A percentile compares a stretch with the other conserved stretches of the same genome.
These are phyloP conservation scores for Dasyornis broadbenti DNA, from an alignment of 2,113 vertebrate species.

Conservation along the genomic window DNA sequence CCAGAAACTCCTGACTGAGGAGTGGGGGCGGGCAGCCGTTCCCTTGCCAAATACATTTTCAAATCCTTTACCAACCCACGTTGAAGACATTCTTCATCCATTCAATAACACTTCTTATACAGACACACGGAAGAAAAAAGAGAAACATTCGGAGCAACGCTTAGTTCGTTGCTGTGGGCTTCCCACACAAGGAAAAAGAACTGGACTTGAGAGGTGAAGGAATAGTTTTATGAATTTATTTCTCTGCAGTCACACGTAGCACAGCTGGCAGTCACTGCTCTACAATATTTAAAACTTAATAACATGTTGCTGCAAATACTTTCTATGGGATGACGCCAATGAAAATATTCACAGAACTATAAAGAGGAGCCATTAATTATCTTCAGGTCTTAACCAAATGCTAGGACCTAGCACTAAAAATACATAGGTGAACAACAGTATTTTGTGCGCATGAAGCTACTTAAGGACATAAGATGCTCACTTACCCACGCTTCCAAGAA, in stretches of 20 bases:
- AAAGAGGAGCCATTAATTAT: constrained; percentile 6
- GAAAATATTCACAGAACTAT: constrained; percentile 1
- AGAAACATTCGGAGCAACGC: rapidly evolving
- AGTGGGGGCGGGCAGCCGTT: rapidly evolving
- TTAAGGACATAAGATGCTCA: neutral
- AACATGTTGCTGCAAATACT: constrained; percentile 1
- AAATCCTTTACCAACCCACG: neutral
- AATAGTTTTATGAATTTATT: neutral
- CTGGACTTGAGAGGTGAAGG: neutral
- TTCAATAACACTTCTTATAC: neutral
- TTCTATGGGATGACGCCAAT: neutral
- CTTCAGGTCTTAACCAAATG: neutral
- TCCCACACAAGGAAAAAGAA: neutral
- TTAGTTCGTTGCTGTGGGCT: neutral
- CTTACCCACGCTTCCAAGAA: neutral
- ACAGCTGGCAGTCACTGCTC: neutral
- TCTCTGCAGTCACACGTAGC: neutral
- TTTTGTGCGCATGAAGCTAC: neutral
- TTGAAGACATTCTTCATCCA: neutral
- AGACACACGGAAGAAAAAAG: neutral
- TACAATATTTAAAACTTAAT: neutral
- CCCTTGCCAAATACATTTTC: neutral
- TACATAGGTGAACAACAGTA: neutral
- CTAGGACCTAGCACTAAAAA: constrained; percentile 3
- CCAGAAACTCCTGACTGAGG: neutral